phyloP scores from a whole-genome alignment of 2,888 invertebrate species.

The Nebria brevicollis region DNA sequence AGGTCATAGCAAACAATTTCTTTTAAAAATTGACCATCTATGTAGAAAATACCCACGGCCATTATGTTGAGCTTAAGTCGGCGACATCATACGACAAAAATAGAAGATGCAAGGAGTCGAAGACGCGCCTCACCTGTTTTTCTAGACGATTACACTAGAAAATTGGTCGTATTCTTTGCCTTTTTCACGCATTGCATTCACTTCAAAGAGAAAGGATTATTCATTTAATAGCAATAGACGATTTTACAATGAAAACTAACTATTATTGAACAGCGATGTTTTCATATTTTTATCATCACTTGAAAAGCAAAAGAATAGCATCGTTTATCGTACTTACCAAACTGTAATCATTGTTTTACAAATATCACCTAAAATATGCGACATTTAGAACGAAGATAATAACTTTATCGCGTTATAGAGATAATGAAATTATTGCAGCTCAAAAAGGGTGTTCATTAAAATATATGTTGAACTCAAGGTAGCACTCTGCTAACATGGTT shows the following conservation, averaged over 20 bases:
- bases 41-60: slow-evolving; percentile 47
- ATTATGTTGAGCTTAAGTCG: slow-evolving; percentile 45
- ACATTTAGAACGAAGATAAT: too few relatives aligned
- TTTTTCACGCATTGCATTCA: slow-evolving; percentile 41
- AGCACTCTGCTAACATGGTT: too few relatives aligned
- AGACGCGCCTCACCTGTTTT: slow-evolving; percentile 48
- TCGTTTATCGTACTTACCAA: background rate
- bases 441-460: too few relatives aligned
- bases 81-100: slow-evolving; percentile 33
- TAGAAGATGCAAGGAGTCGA: slow-evolving; percentile 12
- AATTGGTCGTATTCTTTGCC: slow-evolving; percentile 50
- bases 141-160: slow-evolving; percentile 51
- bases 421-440: too few relatives aligned
- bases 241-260: background rate
- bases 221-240: background rate
- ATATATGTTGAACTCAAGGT: too few relatives aligned
- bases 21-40: slow-evolving; percentile 43
- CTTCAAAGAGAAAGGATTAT: slow-evolving; percentile 32
- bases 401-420: too few relatives aligned
- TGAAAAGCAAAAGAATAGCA: background rate
- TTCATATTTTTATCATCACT: background rate
- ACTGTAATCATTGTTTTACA: too few relatives aligned
- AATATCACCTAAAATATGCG: too few relatives aligned
- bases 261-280: background rate
- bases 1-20: slow-evolving; percentile 2